phyloP scores from a whole-genome alignment of 2,888 invertebrate genomes.

The Molorchus minor region DNA sequence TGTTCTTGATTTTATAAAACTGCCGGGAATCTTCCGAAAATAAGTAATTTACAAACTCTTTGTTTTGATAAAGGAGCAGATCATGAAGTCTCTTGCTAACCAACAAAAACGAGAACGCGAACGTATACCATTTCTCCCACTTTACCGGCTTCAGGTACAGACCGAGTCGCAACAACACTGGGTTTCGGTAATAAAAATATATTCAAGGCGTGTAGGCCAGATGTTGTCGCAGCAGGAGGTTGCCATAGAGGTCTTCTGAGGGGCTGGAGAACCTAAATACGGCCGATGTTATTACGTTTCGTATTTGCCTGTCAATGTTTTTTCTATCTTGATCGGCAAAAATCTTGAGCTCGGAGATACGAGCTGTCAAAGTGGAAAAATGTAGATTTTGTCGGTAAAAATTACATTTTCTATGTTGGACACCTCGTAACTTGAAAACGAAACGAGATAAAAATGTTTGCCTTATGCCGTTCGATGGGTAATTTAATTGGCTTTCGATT shows the following conservation, averaged over 20 bases:
- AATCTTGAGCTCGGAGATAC: too few relatives aligned
- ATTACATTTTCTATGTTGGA: neutral
- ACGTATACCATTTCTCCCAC: too few relatives aligned
- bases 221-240: conserved; percentile 44
- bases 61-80: too few relatives aligned
- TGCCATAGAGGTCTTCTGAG: conserved; percentile 37
- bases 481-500: too few relatives aligned
- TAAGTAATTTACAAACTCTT: conserved; percentile 7
- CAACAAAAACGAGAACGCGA: too few relatives aligned
- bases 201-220: conserved; percentile 29
- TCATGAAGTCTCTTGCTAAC: too few relatives aligned
- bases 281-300: conserved; percentile 49
- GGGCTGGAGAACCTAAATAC: conserved; percentile 43
- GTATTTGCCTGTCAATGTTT: conserved; percentile 29
- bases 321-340: conserved; percentile 26
- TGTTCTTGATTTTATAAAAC: conserved; percentile 8
- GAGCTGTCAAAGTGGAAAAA: neutral
- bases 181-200: conserved; percentile 14
- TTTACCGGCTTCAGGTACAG: too few relatives aligned
- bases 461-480: too few relatives aligned
- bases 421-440: too few relatives aligned
- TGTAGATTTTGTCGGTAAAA: neutral
- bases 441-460: too few relatives aligned
- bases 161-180: neutral
- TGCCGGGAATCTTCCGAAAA: conserved; percentile 4